phyloP scores from a whole-genome alignment of 2,888 invertebrate genomes.

The Himalopsyche tibetana region DNA sequence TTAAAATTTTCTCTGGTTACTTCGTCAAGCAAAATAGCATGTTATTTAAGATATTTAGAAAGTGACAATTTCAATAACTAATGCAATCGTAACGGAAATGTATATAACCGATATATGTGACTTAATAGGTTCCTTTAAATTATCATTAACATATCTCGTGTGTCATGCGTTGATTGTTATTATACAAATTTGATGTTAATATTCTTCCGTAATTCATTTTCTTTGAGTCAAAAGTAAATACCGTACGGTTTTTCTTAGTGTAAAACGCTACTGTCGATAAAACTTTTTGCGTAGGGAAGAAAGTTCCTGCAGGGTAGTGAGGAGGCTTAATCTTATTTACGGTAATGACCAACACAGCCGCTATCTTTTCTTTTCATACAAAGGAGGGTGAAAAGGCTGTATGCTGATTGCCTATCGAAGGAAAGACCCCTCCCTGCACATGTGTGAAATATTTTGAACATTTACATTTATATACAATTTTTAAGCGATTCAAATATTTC shows the following conservation, averaged over 20 bases:
- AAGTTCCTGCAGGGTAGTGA: neutral
- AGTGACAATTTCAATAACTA: too few relatives aligned
- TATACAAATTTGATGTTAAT: too few relatives aligned
- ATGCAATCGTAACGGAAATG: too few relatives aligned
- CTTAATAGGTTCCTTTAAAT: too few relatives aligned
- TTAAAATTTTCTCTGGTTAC: too few relatives aligned
- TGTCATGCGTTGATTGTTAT: too few relatives aligned
- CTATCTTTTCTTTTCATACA: slow-evolving; percentile 60
- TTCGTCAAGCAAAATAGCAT: too few relatives aligned
- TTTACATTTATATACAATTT: slow-evolving; percentile 2
- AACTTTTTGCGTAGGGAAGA: neutral
- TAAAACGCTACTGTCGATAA: neutral
- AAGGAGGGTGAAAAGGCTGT: slow-evolving; percentile 51
- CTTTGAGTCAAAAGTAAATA: too few relatives aligned
- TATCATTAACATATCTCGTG: too few relatives aligned
- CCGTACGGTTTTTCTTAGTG: neutral
- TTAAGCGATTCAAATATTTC: neutral
- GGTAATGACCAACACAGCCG: slow-evolving; percentile 59
- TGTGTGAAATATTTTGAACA: slow-evolving; percentile 34
- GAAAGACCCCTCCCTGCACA: neutral
- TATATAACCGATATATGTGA: too few relatives aligned
- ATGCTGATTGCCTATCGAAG: slow-evolving; percentile 35
- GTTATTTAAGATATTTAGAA: too few relatives aligned
- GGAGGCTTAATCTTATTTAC: slow-evolving; percentile 60
- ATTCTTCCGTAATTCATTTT: too few relatives aligned